These are phyloP conservation scores for Drosophila mayaguana DNA, from an alignment of 2,888 invertebrate genomes.

Conservation along the genomic window DNA sequence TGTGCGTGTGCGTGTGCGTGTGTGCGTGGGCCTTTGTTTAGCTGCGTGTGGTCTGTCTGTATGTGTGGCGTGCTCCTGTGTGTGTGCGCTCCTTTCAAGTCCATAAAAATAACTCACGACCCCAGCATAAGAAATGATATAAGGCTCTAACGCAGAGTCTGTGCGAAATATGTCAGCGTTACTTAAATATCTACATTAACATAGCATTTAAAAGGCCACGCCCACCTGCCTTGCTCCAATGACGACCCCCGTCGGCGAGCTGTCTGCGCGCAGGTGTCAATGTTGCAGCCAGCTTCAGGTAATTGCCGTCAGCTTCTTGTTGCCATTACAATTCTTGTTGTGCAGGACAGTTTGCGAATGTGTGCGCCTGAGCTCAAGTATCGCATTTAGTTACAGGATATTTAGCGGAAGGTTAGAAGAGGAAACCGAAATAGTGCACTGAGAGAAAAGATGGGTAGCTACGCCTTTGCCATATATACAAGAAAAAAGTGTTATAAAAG, in stretches of 20 bases:
- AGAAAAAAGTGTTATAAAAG: background rate
- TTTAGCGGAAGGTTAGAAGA: slow-evolving; percentile 21
- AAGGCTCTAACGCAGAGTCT: slow-evolving; percentile 31
- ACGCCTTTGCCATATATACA: background rate
- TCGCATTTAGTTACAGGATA: slow-evolving; percentile 44
- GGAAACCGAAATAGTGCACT: slow-evolving; percentile 20
- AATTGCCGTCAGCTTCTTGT: slow-evolving; percentile 60
- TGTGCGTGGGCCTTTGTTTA: background rate
- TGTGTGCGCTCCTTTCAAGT: slow-evolving; percentile 11
- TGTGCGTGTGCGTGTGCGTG: background rate
- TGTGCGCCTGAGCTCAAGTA: slow-evolving; percentile 56
- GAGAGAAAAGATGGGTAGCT: background rate
- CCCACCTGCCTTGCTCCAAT: background rate
- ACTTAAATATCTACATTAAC: slow-evolving; percentile 62
- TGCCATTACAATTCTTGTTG: slow-evolving; percentile 48
- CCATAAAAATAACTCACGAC: slow-evolving; percentile 25
- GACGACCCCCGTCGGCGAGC: slow-evolving; percentile 1
- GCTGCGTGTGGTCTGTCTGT: background rate
- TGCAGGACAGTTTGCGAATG: slow-evolving; percentile 67
- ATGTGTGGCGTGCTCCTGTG: background rate
- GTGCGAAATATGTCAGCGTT: slow-evolving; percentile 52
- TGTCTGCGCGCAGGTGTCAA: slow-evolving; percentile 59
- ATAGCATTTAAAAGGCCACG: slow-evolving; percentile 49
- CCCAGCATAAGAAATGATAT: slow-evolving; percentile 1
- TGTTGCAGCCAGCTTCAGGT: slow-evolving; percentile 51